Percentiles rank a stretch among this genome's conserved stretches.
Evolutionary conservation across 2,888 invertebrate species (phyloP).

Genomic region (Cataglyphis rosenhaueri): DNA sequence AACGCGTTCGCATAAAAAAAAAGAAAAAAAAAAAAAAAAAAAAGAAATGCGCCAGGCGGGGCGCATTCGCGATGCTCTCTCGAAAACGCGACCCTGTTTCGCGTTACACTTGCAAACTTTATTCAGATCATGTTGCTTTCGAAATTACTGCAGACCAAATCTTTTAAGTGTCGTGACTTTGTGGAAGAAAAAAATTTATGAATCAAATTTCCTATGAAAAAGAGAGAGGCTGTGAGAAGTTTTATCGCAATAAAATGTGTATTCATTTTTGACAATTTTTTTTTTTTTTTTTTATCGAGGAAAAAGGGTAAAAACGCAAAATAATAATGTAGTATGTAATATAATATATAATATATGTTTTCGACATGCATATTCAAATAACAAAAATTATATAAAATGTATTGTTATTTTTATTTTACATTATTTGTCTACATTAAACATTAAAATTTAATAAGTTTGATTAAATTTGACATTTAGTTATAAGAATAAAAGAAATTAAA

Average conservation of each 20-base stretch:
- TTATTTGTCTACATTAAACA: neutral
- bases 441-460: neutral
- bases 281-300: neutral
- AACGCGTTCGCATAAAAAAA: constrained; percentile 34
- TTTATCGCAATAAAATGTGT: constrained; percentile 13
- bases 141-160: constrained; percentile 36
- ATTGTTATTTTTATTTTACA: neutral
- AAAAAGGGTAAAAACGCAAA: neutral
- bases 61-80: constrained; percentile 33
- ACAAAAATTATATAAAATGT: neutral
- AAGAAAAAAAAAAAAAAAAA: constrained; percentile 3
- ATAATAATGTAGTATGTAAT: too few relatives aligned
- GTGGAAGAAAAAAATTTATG: neutral
- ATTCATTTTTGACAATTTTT: neutral
- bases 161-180: constrained; percentile 2
- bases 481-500: neutral
- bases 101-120: constrained; percentile 27
- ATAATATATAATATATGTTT: neutral
- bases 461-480: neutral
- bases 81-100: constrained; percentile 19
- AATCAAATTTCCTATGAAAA: neutral
- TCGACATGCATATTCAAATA: neutral
- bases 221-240: neutral
- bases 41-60: neutral
- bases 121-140: constrained; percentile 16